Evolutionary conservation across 2,888 invertebrate species (phyloP), one percentile per base, ranked within the genome.

Genomic region (Lymantria monacha): DNA sequence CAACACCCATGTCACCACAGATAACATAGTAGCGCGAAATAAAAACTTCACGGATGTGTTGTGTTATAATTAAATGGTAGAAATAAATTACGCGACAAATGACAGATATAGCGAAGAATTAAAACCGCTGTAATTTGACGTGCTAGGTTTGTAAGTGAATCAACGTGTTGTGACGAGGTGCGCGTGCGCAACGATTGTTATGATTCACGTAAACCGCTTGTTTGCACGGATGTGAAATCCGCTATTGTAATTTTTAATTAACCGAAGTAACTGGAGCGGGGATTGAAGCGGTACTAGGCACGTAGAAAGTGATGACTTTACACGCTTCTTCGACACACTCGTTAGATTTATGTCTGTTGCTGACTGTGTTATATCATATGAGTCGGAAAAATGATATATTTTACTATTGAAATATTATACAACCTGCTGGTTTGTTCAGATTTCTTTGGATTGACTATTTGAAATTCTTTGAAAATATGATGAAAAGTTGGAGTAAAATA

Each of bases 181-280:
- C 56, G 61, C 60, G 66, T 66, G 66, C 59, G 62, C 62, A 50
- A 59, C 72, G 72, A 81, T 84, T 83, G 82, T 83, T 83, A 74
- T 84, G 86, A 86, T 85, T 85, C 85, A 86, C 83, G 84, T 85
- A 84, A 87, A 83, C 79, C 79, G 81, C 81, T 80, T 81, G 85
- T 87, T 83, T 79, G 87, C 79, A 75, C 87, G 87, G 86, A 85
- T 88, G 89, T 88, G 88, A 88, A 89, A 89, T 88, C 88, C 84
- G 82, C 87, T 86, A 88, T 90, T 89, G 88, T 83, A 85, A 81
- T 83, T 89, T 88, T 87, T 90, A 89, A 90, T 89, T 89, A 88
- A 83, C 76, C 81, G 82, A 74, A 71, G 83, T 77, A 90, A 89
- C 83, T 90, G 74, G 89, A 90, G 89, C 90, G 90, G 81, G 80